Base-by-base conservation (phyloP, 2,888 invertebrate species). In the Aphodius sticticus region DNA sequence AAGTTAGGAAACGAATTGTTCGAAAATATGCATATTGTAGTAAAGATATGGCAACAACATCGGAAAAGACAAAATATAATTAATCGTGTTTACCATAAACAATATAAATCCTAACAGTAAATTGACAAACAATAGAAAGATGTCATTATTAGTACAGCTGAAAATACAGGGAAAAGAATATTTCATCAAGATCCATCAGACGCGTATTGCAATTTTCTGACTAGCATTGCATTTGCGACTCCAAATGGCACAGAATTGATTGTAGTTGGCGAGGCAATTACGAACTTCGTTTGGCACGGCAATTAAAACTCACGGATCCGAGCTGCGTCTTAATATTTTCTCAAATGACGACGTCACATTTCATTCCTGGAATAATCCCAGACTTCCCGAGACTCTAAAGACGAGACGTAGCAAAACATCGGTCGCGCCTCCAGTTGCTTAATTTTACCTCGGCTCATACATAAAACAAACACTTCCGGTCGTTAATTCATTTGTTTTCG, bases 381-480 rank as follows among this genome's bases (percentile, higher is more conserved):
- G 53, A 53, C 53, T 26, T 26, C 2, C 26, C 26, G 9, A 53
- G 53, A 53, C 53, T 12, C 1, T 53, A 12, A 12, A 53, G 12
- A 12, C 12, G 53, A 53, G 53, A 53, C 26, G 26, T 9, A 53
- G 53, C 7, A 53, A 53, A 9, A 53, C 12, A 12, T 9, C 53
- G 9, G 53, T 53, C 53, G 9, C 53, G 9, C 12, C 12, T 53
- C 12, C 53, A 53, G 53, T 53, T 2, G 53, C 12, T 53, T 53
- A 53, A 53, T 53, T 53, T 53, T 53, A 53, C 53, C 53, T 9
- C 53, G 53, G 7, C 53, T 3, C 53, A 53, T 53, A 12, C 53
- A 53, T 53, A 53, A 53, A 53, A 53, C 53, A 53, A 53, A 53
- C 53, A 53, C 53, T 53, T 53, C 53, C 53, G 53, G 53, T 53